Base-by-base conservation (phyloP, 2,113 vertebrate species). In the Chrysochloris asiatica region DNA sequence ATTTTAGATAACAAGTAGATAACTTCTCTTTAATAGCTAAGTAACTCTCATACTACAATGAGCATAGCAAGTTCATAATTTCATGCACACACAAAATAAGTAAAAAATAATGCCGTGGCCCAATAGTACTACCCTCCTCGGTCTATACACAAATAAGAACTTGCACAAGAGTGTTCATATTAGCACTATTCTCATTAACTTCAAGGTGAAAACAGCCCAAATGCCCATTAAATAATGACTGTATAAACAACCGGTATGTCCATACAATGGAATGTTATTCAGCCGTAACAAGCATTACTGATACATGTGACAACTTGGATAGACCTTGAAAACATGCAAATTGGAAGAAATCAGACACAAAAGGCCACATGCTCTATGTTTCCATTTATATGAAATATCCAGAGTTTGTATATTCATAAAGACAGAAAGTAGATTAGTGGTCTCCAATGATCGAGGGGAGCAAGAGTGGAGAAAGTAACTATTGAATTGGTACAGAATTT, bases 241-340 rank as follows among this genome's bases (percentile, higher is more conserved):
- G 69, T n/a, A 71, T 36, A 30, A 56, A 16, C 24, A 63, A 10
- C 6, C 24, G 28, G 8, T 56, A 0, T 12, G 8, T 13, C 22
- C 6, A 14, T 12, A 8, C 12, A 0, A 1, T 19, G 30, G 38
- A 28, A 14, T 82, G 9, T 59, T 78, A 38, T 6, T 28, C 12
- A 86, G 30, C 17, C 22, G 9, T 33, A 11, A 59, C 30, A 67
- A 73, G 47, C 33, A 82, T 4, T 17, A 0, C 41, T 28, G 52
- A 43, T 16, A 33, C 6, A 1, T 8, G 21, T 33, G 17, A 2
- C 7, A 59, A 6, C 8, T 17, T 7, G 0, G 47, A 3, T 33
- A 16, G 28, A 14, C 81, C n/a, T 72, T 41, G 54, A 36, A 75
- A 41, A 50, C 38, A 17, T 2, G 21, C 45, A 16, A 4, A 45